Evolutionary conservation across 1,140 invertebrate species (phyloP).

Genomic region (Ceratoteleas bidentatus): DNA sequence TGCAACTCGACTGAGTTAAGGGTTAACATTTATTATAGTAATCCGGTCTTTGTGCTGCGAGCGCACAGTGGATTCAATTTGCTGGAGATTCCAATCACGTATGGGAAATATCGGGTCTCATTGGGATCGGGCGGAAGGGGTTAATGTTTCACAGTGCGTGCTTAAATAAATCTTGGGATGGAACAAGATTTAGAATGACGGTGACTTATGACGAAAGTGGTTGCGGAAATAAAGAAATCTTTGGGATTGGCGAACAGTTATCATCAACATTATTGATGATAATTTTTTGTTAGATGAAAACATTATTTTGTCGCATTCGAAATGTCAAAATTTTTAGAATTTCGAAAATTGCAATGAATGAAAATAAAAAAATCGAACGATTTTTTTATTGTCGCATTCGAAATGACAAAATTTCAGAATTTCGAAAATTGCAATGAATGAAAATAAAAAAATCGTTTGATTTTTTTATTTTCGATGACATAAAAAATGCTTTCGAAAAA

Average conservation of each 20-base stretch:
- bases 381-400: too few relatives aligned
- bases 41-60: slow-evolving; percentile 18
- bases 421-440: too few relatives aligned
- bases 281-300: too few relatives aligned
- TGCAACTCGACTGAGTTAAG: slow-evolving; percentile 18
- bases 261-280: too few relatives aligned
- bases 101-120: slow-evolving; percentile 25
- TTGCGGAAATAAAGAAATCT: neutral
- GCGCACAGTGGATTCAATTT: slow-evolving; percentile 34
- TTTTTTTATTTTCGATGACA: too few relatives aligned
- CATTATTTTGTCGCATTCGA: too few relatives aligned
- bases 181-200: neutral
- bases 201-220: neutral
- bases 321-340: too few relatives aligned
- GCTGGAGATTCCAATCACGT: slow-evolving; percentile 26
- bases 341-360: too few relatives aligned
- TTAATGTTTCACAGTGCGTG: slow-evolving; percentile 21
- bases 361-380: too few relatives aligned
- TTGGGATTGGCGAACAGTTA: neutral
- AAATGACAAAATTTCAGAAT: too few relatives aligned
- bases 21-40: slow-evolving; percentile 55
- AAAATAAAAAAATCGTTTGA: too few relatives aligned
- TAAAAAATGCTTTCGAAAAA: too few relatives aligned
- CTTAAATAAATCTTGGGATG: neutral
- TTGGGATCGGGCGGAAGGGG: neutral